Evolutionary conservation across 2,113 vertebrate species (phyloP), one percentile per base, ranked within the genome.

Genomic region (Larimichthys polyactis): DNA sequence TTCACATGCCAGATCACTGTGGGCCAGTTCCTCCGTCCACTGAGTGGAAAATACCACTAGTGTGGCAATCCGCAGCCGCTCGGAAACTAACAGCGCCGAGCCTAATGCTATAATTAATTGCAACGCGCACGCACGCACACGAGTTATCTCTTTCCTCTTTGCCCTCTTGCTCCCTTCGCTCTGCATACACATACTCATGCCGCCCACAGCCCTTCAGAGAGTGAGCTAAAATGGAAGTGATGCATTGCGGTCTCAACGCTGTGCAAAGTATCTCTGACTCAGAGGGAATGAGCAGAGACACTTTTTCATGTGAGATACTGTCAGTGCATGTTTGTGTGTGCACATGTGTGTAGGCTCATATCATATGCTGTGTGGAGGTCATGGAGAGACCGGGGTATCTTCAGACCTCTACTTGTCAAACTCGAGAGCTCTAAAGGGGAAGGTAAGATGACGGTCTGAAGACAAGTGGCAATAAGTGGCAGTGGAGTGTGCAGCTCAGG

Each of bases 201-300:
- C 24, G 78, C 84, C 82, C 87, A 84, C 84, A 89, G 82, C 75
- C 73, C 55, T 81, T 81, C 78, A 85, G 82, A 84, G 78, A 86
- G 80, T 90, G 80, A 90, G 81, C 57, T 64, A 75, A 79, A 91
- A 84, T 79, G 81, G 73, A 86, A 83, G 87, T 86, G 86, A 89
- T 91, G 85, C 79, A 81, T 79, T 86, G 86, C 84, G 78, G 82
- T 81, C 55, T 88, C 48, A 63, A 36, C 12, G 46, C 83, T 22
- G 82, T 19, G 36, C 57, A 83, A 86, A 83, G 43, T 74, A 32
- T 79, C 58, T 85, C 79, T 87, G 87, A 91, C 60, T 89, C 83
- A 81, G 72, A 83, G 69, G 24, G 78, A 81, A 88, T 77, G 87
- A 81, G 83, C 81, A 66, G 58, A 75, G 73, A 81, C 76, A 81